Conservation (phyloP, 2,113 vertebrate species). For the Fregetta grallaria region DNA sequence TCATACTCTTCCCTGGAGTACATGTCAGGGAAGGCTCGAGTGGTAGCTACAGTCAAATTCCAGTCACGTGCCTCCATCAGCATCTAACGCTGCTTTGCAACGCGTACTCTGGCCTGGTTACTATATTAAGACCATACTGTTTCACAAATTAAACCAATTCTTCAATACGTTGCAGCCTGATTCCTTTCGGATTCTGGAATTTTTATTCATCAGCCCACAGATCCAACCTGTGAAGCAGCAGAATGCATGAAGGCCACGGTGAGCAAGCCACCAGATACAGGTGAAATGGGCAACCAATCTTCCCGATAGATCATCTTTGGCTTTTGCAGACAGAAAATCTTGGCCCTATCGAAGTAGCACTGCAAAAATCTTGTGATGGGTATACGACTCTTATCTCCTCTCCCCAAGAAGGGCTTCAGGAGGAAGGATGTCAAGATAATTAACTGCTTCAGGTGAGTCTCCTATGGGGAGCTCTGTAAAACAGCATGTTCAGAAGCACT, state of each 20-base stretch:
- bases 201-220: background rate
- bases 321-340: background rate
- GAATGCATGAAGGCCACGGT: fast-evolving
- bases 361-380: background rate
- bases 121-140: background rate
- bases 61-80: background rate
- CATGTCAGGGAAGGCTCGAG: background rate
- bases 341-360: no score
- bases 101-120: fast-evolving
- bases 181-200: background rate
- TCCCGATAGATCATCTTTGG: background rate
- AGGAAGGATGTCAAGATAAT: background rate
- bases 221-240: background rate
- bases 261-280: background rate
- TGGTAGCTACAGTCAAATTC: background rate
- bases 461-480: background rate
- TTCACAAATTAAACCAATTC: background rate
- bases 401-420: background rate
- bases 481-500: background rate
- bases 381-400: background rate
- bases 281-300: no score
- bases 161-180: background rate
- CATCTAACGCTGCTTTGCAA: background rate
- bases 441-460: no score
- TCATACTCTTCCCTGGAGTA: background rate